Conservation (phyloP, 2,888 invertebrate species). For the Drosophila pseudotakahashii region DNA sequence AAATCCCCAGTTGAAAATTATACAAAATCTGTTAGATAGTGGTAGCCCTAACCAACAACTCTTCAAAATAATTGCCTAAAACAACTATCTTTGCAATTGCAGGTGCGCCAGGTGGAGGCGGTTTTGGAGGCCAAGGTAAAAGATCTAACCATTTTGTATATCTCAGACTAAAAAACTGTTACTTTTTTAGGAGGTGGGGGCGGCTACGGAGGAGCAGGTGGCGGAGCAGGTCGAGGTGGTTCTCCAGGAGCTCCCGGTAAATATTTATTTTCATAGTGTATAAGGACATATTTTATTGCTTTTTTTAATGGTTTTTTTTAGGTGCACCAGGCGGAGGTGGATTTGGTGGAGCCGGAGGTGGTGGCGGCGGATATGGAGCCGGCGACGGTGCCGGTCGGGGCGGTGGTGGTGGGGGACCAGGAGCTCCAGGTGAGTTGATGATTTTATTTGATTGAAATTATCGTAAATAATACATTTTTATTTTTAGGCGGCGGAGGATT, state of each 20-base stretch:
- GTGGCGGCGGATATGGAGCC: constrained; percentile 16
- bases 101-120: constrained; percentile 15
- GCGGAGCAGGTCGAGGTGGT: constrained; percentile 4
- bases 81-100: not conserved
- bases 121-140: constrained; percentile 4
- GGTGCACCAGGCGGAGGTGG: constrained; percentile 13
- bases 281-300: too few species aligned
- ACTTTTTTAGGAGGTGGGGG: constrained; percentile 50
- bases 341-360: constrained; percentile 1
- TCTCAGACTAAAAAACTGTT: not conserved
- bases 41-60: too few species aligned
- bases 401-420: not conserved
- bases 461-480: too few species aligned
- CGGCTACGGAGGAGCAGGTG: constrained; percentile 9
- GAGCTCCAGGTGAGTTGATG: not conserved
- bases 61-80: not conserved
- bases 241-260: constrained; percentile 2
- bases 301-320: not conserved
- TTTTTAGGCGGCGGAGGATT: constrained; percentile 12
- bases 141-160: too few species aligned
- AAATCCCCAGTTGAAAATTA: too few species aligned
- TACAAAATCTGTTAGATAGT: too few species aligned
- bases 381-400: not conserved
- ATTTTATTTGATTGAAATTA: too few species aligned
- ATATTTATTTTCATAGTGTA: too few species aligned